phyloP scores from a whole-genome alignment of 2,888 invertebrate species.

The Palloptera scutellata region DNA sequence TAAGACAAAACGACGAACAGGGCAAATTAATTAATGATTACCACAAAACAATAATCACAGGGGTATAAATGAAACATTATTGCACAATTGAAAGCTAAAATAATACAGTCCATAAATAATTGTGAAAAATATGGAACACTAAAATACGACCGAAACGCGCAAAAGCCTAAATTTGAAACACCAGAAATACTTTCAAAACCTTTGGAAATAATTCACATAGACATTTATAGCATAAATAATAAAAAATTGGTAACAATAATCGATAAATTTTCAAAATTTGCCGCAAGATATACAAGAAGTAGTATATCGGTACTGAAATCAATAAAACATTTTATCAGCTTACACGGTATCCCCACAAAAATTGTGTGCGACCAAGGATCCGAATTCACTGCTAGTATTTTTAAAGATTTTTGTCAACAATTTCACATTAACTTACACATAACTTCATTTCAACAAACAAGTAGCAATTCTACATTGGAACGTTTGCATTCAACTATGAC shows the following conservation, averaged over 20 bases:
- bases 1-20: constrained; percentile 35
- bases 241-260: constrained; percentile 35
- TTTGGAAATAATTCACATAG: too few species aligned
- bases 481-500: constrained; percentile 27
- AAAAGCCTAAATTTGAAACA: constrained; percentile 33
- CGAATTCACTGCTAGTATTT: too few species aligned
- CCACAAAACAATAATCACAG: too few species aligned
- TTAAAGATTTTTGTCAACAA: constrained; percentile 32
- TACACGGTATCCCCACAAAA: too few species aligned
- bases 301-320: constrained; percentile 33
- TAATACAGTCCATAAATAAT: constrained; percentile 36
- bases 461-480: constrained; percentile 20
- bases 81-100: too few species aligned
- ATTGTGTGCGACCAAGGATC: too few species aligned
- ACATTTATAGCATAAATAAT: constrained; percentile 35
- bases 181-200: constrained; percentile 34
- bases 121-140: constrained; percentile 33
- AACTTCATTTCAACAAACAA: constrained; percentile 35
- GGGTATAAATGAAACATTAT: too few species aligned
- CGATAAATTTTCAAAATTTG: constrained; percentile 35
- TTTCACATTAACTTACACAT: constrained; percentile 28
- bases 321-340: constrained; percentile 34
- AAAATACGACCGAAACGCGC: constrained; percentile 37
- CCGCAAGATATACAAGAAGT: constrained; percentile 31
- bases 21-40: constrained; percentile 35